Conservation (phyloP, 2,797 vertebrate species). For the Sebastes alutus region DNA sequence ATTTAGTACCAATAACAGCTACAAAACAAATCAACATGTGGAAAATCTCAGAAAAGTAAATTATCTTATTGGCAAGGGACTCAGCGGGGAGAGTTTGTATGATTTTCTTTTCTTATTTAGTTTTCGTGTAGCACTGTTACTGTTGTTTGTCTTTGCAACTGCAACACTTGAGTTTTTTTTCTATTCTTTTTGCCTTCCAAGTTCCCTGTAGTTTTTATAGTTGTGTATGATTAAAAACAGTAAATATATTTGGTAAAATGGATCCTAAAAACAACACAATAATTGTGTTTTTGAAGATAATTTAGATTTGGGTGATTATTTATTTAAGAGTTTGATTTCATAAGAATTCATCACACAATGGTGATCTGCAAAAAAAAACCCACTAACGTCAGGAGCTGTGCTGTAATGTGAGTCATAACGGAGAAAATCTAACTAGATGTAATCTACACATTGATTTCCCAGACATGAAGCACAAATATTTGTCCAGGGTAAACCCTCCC, state of each 20-base stretch:
- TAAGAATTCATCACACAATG: background rate
- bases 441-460: slow-evolving; percentile 71
- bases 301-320: background rate
- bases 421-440: slow-evolving; percentile 53
- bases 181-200: background rate
- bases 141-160: background rate
- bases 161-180: background rate
- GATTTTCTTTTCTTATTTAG: background rate
- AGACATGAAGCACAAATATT: slow-evolving; percentile 77
- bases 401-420: slow-evolving; percentile 43
- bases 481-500: slow-evolving; percentile 56
- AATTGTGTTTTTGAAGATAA: background rate
- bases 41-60: background rate
- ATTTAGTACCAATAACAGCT: background rate
- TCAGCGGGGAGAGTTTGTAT: background rate
- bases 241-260: background rate
- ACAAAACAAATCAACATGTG: background rate
- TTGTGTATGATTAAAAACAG: background rate
- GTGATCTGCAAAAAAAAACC: background rate
- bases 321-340: background rate
- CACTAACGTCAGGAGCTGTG: slow-evolving; percentile 24
- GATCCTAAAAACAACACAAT: background rate
- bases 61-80: background rate
- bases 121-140: background rate
- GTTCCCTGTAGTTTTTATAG: background rate